phyloP scores from a whole-genome alignment of 2,797 vertebrate species.

The Babyrousa celebensis region DNA sequence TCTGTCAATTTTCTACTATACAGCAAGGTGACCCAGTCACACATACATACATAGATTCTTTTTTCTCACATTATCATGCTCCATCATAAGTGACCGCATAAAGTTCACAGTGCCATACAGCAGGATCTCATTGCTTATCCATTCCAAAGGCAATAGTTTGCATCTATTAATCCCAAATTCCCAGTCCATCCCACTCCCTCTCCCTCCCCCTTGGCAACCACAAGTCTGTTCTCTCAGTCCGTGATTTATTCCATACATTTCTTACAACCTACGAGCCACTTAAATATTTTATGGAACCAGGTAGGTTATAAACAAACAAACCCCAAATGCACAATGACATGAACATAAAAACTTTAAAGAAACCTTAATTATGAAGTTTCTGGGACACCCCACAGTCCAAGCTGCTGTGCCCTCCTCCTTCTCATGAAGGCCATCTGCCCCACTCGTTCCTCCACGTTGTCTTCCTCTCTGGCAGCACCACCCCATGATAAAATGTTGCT shows the following conservation, averaged over 20 bases:
- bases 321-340: background rate
- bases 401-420: background rate
- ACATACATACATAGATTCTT: too few species aligned
- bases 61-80: too few species aligned
- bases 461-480: background rate
- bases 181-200: too few species aligned
- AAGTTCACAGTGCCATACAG: too few species aligned
- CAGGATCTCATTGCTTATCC: too few species aligned
- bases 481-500: background rate
- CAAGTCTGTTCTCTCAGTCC: too few species aligned
- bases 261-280: background rate
- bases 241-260: background rate
- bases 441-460: background rate
- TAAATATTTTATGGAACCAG: slow-evolving; percentile 54
- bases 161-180: too few species aligned
- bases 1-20: too few species aligned
- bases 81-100: too few species aligned
- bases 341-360: slow-evolving; percentile 5
- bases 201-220: too few species aligned
- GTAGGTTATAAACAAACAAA: slow-evolving; percentile 22
- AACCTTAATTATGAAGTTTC: background rate
- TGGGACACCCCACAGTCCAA: background rate
- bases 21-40: too few species aligned
- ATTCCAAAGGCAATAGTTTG: too few species aligned
- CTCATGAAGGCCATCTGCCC: accelerated